These are phyloP conservation scores for Dromius quadrimaculatus DNA, from an alignment of 2,888 invertebrate genomes.

Conservation along the genomic window DNA sequence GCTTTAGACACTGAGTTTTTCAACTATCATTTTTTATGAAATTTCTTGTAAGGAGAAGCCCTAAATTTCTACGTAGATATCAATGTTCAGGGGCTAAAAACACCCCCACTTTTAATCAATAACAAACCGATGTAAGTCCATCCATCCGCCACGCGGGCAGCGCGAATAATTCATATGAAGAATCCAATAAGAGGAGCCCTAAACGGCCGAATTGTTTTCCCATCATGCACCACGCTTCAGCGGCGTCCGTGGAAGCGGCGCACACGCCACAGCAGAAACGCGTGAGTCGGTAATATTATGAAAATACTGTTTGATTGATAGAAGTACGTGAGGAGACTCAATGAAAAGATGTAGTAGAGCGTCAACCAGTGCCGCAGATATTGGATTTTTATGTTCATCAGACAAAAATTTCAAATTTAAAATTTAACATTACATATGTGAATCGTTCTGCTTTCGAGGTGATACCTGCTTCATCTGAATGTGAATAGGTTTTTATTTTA, in stretches of 20 bases:
- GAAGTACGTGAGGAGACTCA: constrained; percentile 51
- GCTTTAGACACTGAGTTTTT: no score
- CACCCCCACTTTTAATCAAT: constrained; percentile 29
- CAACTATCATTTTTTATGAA: no score
- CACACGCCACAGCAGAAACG: constrained; percentile 16
- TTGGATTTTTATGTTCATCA: constrained; percentile 7
- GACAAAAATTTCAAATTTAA: no score
- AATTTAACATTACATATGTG: no score
- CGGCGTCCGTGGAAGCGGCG: constrained; percentile 28
- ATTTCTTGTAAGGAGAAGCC: no score
- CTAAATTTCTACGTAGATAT: constrained; percentile 19
- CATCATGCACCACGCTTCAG: constrained; percentile 42
- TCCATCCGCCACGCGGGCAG: constrained; percentile 30
- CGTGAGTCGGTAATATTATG: constrained; percentile 50
- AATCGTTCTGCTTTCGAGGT: no score
- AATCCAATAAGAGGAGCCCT: constrained; percentile 47
- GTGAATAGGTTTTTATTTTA: no score
- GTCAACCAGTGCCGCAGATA: constrained; percentile 12
- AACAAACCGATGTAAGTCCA: constrained; percentile 37
- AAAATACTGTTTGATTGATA: constrained; percentile 53
- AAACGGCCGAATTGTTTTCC: constrained; percentile 51
- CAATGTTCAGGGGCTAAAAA: neutral
- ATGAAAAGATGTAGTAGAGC: constrained; percentile 40
- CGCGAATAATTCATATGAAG: constrained; percentile 50
- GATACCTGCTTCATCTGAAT: no score